Percentiles rank a stretch among this genome's conserved stretches.
Conservation (phyloP, 1,140 invertebrate species). For the Ephestia elutella region DNA sequence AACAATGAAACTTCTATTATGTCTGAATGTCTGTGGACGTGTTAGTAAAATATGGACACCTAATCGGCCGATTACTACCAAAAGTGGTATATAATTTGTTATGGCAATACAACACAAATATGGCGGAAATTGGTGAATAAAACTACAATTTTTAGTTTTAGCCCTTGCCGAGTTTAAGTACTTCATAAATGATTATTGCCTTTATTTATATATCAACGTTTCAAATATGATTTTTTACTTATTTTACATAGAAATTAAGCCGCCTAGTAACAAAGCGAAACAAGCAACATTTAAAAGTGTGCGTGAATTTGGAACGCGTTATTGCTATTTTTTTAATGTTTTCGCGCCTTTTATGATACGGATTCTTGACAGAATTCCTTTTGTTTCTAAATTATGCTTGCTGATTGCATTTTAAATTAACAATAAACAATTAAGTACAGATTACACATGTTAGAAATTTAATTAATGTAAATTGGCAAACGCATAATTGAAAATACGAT, state of each 20-base stretch:
- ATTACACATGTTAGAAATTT: neutral
- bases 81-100: neutral
- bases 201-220: neutral
- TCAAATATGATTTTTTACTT: neutral
- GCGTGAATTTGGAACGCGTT: neutral
- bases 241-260: neutral
- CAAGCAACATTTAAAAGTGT: neutral
- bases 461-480: neutral
- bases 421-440: neutral
- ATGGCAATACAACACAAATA: neutral
- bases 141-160: neutral
- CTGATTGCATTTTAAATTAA: no score
- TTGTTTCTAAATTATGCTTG: neutral
- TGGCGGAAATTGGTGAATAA: neutral
- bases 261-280: neutral
- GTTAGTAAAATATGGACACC: no score
- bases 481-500: neutral
- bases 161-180: no score
- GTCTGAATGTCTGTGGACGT: no score
- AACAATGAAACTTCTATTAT: no score
- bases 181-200: neutral
- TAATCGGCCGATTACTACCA: neutral
- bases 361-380: neutral
- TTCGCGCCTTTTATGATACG: neutral
- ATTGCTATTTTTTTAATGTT: neutral